These are phyloP conservation scores for Argynnis bischoffii DNA, from an alignment of 2,888 invertebrate genomes.

Conservation along the genomic window DNA sequence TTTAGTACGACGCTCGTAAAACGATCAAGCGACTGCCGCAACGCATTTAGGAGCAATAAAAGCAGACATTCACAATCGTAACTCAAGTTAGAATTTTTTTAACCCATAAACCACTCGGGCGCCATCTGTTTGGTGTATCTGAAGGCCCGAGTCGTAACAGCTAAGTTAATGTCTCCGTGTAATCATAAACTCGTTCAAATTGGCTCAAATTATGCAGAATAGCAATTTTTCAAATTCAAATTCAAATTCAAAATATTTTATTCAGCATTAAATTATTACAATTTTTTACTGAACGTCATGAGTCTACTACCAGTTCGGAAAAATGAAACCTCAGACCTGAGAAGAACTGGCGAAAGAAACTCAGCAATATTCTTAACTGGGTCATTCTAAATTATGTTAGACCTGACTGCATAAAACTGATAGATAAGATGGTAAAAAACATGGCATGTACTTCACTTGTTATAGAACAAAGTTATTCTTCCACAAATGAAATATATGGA, in stretches of 20 bases:
- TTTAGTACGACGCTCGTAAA: slow-evolving; percentile 61
- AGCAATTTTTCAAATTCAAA: no score
- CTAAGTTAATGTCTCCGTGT: slow-evolving; percentile 35
- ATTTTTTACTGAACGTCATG: no score
- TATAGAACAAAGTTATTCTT: no score
- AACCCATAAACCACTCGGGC: slow-evolving; percentile 41
- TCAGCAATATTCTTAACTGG: slow-evolving; percentile 30
- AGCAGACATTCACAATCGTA: slow-evolving; percentile 64
- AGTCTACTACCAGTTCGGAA: no score
- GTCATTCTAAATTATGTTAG: slow-evolving; percentile 15
- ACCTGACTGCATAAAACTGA: neutral
- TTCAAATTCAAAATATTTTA: no score
- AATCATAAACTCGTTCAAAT: slow-evolving; percentile 39
- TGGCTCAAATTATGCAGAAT: slow-evolving; percentile 33
- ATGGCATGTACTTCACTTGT: no score
- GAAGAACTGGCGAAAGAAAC: no score
- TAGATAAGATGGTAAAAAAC: no score
- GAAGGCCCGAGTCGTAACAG: slow-evolving; percentile 33
- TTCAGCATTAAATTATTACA: no score
- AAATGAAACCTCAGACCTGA: no score
- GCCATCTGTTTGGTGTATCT: slow-evolving; percentile 47
- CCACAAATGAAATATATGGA: no score
- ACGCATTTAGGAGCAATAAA: slow-evolving; percentile 69
- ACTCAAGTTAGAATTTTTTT: slow-evolving; percentile 64
- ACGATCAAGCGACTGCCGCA: slow-evolving; percentile 68